phyloP scores from a whole-genome alignment of 2,888 invertebrate species.

The Schizaphis graminum region DNA sequence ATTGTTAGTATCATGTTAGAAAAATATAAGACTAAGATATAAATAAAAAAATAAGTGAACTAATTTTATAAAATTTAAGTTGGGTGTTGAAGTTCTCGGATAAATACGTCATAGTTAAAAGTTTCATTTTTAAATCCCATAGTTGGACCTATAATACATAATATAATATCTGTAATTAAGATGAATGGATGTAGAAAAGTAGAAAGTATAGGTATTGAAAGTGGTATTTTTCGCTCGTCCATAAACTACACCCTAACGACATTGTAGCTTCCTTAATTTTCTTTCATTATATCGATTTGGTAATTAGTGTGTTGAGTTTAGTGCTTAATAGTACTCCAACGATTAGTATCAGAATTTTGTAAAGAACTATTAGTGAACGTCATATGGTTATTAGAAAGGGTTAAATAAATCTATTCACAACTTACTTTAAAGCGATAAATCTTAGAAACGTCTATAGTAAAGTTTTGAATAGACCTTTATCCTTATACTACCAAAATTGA shows the following conservation, averaged over 20 bases:
- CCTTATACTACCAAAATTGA: background rate
- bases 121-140: background rate
- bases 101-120: background rate
- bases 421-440: background rate
- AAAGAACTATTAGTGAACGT: background rate
- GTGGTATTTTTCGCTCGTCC: background rate
- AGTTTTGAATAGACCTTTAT: background rate
- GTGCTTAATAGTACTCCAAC: background rate
- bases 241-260: background rate
- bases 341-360: background rate
- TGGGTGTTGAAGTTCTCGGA: background rate
- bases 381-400: background rate
- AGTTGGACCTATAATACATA: background rate
- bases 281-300: background rate
- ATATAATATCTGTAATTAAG: background rate
- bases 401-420: background rate
- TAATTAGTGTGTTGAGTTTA: conserved; percentile 1
- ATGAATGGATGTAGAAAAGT: background rate
- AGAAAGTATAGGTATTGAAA: background rate
- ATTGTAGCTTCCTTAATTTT: background rate
- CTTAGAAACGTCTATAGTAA: conserved; percentile 1
- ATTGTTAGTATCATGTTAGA: background rate
- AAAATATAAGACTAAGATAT: background rate
- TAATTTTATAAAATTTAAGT: background rate
- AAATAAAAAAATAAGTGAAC: background rate